Base-by-base conservation (phyloP, 2,797 vertebrate genomes). In the Thalassophryne amazonica region DNA sequence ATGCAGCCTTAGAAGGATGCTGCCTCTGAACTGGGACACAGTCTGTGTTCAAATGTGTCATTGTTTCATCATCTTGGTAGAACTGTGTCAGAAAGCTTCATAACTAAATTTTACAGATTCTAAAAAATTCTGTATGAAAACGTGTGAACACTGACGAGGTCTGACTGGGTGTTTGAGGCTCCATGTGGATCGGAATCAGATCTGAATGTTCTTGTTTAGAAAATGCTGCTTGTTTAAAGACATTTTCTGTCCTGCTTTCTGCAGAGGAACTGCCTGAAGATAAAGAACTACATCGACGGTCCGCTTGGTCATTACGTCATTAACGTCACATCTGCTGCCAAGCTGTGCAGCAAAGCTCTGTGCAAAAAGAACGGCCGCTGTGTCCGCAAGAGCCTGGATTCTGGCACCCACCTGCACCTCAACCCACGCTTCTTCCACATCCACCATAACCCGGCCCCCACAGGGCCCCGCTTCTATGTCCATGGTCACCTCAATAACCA, bases 361-460 rank as follows among this genome's bases (percentile, higher is more conserved):
- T 98, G 94, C 63, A 92, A 90, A 77, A 94, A 92, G 66, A 94
- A 94, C 0, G 93, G 94, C 41, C 89, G 91, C 49, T 96, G 94
- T 4, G 62, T 96, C 21, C 89, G 93, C 20, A 95, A 91, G 81
- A 87, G 76, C 40, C 83, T 89, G 0, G 78, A 90, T 14, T 93
- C 92, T 0, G 76, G 76, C 6, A 82, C 80, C 4, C 91, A 91
- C 57, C 86, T 98, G 4, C 94, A 97, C 46, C 84, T 97, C 59
- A 87, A 93, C 60, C 86, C 90, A 0, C 39, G 52, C 0, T 92
- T 83, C 76, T 94, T 91, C 55, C 88, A 78, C 74, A 94, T 94
- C 54, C 72, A 2, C 0, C 12, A 22, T 15, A 76, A 0, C 41
- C 49, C 11, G 0, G 47, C 71, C 2, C 59, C 46, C 6, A 63